Percentiles rank a stretch among this genome's conserved stretches.
Conservation (phyloP, 2,888 invertebrate species). For the Hydrotaea cyrtoneurina region DNA sequence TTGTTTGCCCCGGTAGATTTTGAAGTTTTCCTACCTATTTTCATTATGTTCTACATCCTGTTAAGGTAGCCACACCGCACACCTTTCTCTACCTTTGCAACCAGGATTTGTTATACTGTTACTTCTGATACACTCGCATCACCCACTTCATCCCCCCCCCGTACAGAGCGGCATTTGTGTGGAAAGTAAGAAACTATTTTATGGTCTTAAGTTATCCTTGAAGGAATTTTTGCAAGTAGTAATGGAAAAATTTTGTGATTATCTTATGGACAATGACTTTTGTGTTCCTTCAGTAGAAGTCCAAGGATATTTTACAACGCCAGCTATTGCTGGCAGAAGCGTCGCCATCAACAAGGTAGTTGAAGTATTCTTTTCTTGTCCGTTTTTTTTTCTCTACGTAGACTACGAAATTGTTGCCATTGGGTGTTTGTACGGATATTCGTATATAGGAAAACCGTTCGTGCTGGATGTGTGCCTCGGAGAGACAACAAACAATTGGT, state of each 20-base stretch:
- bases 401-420: background rate
- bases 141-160: background rate
- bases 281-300: background rate
- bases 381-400: background rate
- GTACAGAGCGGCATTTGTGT: background rate
- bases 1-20: background rate
- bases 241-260: conserved; percentile 40
- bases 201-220: conserved; percentile 36
- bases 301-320: conserved; percentile 12
- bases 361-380: conserved; percentile 2
- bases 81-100: background rate
- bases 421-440: background rate
- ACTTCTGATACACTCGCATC: background rate
- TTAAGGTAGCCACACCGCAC: background rate
- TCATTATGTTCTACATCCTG: conserved; percentile 34
- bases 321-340: background rate
- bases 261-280: conserved; percentile 32
- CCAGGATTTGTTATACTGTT: background rate
- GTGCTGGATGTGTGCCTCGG: background rate
- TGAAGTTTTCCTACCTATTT: conserved; percentile 11
- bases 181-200: conserved; percentile 31
- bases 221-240: conserved; percentile 37
- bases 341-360: background rate
- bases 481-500: conserved; percentile 28
- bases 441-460: background rate